Evolutionary conservation across 2,797 vertebrate species (phyloP), one percentile per base, ranked within the genome.

Genomic region (Silurus lanzhouensis): DNA sequence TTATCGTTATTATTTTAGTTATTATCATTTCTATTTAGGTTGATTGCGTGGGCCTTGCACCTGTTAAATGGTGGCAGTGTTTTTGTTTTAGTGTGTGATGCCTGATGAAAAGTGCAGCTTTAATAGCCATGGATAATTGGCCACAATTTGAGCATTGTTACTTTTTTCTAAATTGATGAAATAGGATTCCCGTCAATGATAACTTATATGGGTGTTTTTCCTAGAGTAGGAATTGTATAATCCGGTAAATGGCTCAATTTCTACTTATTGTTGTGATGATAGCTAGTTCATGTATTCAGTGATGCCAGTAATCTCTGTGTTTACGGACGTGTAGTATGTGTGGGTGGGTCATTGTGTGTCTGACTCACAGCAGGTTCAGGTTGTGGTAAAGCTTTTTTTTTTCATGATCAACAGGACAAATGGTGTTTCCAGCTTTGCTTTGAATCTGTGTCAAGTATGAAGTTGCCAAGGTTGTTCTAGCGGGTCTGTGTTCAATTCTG

Each of bases 31-130:
- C 0, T 13, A 14, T 19, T 70, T 63, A 6, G n/a, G 64, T 70
- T n/a, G 64, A 79, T 79, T 12, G 83, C 38, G 86, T 83, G 46
- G 67, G 76, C 20, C 60, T 61, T 75, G 12, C 20, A 20, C 31
- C 12, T 19, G 70, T 44, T 70, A 57, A 64, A 19, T 46, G n/a
- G 25, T 25, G 14, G n/a, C 22, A 27, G 20, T 66, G 70, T 31
- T 81, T 67, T 82, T 57, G 61, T 82, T 75, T 46, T 27, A 3
- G 9, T 57, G 12, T 38, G 27, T 72, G 72, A 66, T 20, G 19
- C 20, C 4, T 14, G 22, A 15, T 67, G 61, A 70, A 66, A 58
- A 79, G 60, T 52, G 20, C 76, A 83, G 61, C 31, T 61, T 38
- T 84, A n/a, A 81, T 77, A 61, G 22, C 25, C n/a, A 4, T 75